Conservation (phyloP, 2,113 vertebrate species). For the Petaurus breviceps region DNA sequence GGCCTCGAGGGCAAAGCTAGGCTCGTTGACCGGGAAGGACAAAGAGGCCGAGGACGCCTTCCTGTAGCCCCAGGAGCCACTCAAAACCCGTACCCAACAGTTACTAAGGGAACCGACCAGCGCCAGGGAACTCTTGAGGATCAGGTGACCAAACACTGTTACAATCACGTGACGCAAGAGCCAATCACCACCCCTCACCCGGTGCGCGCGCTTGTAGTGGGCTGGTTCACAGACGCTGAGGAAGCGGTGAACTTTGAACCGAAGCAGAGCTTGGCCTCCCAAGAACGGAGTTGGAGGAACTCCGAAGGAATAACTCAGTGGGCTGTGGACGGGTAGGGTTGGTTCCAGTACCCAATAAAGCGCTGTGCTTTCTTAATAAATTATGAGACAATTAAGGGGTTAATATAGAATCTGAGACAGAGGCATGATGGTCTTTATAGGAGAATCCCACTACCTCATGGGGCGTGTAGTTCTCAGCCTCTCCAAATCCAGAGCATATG, state of each 20-base stretch:
- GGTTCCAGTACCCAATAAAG: accelerated
- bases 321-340: accelerated
- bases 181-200: neutral
- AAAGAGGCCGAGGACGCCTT: neutral
- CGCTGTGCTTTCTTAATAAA: neutral
- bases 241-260: accelerated
- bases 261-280: too few relatives aligned
- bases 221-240: neutral
- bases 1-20: neutral
- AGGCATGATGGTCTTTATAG: neutral
- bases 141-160: slow-evolving; percentile 1
- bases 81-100: neutral
- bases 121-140: accelerated
- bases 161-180: neutral
- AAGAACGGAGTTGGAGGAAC: accelerated
- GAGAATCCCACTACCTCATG: neutral
- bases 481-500: accelerated
- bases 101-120: slow-evolving; percentile 59
- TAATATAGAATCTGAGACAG: accelerated
- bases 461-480: slow-evolving; percentile 61
- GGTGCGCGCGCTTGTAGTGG: neutral
- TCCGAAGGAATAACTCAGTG: neutral
- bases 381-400: accelerated
- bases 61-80: neutral
- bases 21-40: neutral